Base-by-base conservation (phyloP, 2,797 vertebrate species). In the Sebastes steindachneri region DNA sequence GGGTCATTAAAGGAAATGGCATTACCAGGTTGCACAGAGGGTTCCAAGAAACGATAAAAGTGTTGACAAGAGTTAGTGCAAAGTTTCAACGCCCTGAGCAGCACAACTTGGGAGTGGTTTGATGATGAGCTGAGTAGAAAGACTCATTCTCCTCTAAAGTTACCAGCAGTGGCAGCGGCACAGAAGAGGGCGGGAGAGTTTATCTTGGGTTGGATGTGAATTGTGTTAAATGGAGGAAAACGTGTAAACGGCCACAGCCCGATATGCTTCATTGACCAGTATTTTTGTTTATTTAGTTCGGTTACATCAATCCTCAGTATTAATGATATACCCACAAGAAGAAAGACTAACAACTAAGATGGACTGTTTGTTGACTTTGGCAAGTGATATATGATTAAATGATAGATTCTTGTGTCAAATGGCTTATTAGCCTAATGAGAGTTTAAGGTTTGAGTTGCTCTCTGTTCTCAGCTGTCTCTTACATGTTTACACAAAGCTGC, bases 271-370 rank as follows among this genome's bases (percentile, higher is more conserved):
- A 69, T 37, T 45, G 45, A 54, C 29, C 75, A 37, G 33, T 63
- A 15, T 72, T 68, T 65, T 66, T 93, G 83, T 87, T 89, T 90
- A 84, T 85, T 51, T 48, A 87, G 88, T 92, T 91, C 64, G 53
- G 59, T 76, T 21, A 53, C 68, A 88, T 85, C 41, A 84, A 69
- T 85, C 68, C 21, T 83, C 23, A 25, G 21, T 68, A 73, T 86
- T 76, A 75, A 86, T 80, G 45, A 85, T 62, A 48, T 74, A 65
- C 85, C 26, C 51, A 75, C 88, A 68, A 86, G 74, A 85, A 81
- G 67, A 84, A 81, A 88, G 64, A 85, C 73, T 85, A 92, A 86
- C 83, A 86, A 35, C 66, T 72, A 59, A 68, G 75, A 73, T 25
- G 29, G 54, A 33, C 10, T 65, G 73, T 85, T 53, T 91, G 80